Evolutionary conservation across 1,140 invertebrate genomes (phyloP).

Genomic region (Drosophila willistoni): DNA sequence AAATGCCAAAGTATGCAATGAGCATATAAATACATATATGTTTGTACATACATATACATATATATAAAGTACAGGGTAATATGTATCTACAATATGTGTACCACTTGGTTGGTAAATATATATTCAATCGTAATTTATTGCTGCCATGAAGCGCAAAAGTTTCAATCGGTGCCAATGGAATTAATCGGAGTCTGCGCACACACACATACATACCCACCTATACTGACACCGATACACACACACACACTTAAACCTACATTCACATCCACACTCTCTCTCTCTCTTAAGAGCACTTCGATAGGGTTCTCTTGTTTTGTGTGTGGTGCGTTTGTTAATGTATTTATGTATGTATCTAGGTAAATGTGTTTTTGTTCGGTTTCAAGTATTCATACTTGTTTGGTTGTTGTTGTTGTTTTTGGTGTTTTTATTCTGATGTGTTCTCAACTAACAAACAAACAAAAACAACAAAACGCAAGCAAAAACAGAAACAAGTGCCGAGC

Average conservation of each 20-base stretch:
- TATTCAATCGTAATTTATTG: slow-evolving; percentile 72
- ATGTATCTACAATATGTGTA: slow-evolving; percentile 21
- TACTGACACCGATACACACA: slow-evolving; percentile 39
- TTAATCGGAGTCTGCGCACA: slow-evolving; percentile 67
- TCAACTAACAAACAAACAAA: slow-evolving; percentile 13
- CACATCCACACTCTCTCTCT: slow-evolving; percentile 1
- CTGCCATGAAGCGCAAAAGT: slow-evolving; percentile 72
- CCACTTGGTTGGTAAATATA: slow-evolving; percentile 33
- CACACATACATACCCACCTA: slow-evolving; percentile 29
- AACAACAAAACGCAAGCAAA: not conserved
- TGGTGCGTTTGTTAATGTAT: slow-evolving; percentile 61
- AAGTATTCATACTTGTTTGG: slow-evolving; percentile 45
- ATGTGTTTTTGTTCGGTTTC: slow-evolving; percentile 30
- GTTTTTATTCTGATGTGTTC: not conserved
- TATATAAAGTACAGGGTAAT: slow-evolving; percentile 4
- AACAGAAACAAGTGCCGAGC: slow-evolving; percentile 1
- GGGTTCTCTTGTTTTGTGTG: slow-evolving; percentile 31
- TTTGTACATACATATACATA: not conserved
- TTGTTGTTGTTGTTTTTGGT: not conserved
- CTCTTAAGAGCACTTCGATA: slow-evolving; percentile 27
- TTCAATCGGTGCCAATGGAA: slow-evolving; percentile 81
- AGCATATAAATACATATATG: not conserved
- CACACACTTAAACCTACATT: slow-evolving; percentile 24
- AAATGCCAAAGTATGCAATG: slow-evolving; percentile 48
- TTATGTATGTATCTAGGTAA: slow-evolving; percentile 60